Conservation (phyloP, 1,140 invertebrate genomes). For the Atta cephalotes region DNA sequence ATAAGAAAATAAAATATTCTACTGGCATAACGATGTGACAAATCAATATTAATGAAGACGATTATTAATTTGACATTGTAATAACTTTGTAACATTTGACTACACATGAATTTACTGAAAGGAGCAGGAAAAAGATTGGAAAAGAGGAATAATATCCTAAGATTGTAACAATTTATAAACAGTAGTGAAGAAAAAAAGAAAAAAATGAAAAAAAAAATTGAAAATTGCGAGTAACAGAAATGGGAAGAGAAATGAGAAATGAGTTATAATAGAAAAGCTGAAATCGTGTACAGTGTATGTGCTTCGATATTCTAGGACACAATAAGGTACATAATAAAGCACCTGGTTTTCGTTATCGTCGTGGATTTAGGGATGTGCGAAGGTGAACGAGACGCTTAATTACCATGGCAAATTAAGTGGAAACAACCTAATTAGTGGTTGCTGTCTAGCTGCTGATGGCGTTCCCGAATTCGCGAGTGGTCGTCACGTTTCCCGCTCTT, state of each 20-base stretch:
- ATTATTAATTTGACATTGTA: background rate
- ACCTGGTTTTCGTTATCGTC: constrained; percentile 73
- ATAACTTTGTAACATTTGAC: background rate
- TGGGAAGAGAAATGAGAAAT: background rate
- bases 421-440: constrained; percentile 85
- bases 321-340: constrained; percentile 83
- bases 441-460: constrained; percentile 77
- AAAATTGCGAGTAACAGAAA: background rate
- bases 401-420: constrained; percentile 85
- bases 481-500: constrained; percentile 51
- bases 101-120: background rate
- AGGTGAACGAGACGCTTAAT: constrained; percentile 84
- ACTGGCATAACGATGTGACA: background rate
- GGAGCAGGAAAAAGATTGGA: background rate
- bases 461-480: constrained; percentile 71
- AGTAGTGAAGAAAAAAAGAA: background rate
- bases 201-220: background rate
- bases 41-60: constrained; percentile 27
- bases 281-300: constrained; percentile 57
- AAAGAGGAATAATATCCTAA: background rate
- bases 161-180: background rate
- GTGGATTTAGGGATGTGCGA: constrained; percentile 73
- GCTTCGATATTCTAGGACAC: constrained; percentile 76
- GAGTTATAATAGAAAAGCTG: background rate
- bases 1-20: background rate